These are phyloP conservation scores for Smittia sp. DNA, from an alignment of 2,888 invertebrate species.

Conservation along the genomic window DNA sequence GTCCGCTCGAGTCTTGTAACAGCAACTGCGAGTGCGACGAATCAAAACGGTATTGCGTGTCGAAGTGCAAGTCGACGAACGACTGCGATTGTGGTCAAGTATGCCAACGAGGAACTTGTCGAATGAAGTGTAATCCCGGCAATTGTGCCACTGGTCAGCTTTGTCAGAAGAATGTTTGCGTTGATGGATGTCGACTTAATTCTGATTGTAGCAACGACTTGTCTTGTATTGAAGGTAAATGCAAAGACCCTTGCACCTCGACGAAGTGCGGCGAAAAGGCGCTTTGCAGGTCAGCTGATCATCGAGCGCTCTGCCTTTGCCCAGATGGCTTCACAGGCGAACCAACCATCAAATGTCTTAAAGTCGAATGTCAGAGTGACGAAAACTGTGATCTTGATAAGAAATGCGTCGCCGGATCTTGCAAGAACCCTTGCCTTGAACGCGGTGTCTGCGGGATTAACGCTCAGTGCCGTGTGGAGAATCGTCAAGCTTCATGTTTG, in stretches of 20 bases:
- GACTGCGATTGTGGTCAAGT: slow-evolving; percentile 81
- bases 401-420: slow-evolving; percentile 69
- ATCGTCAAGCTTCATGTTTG: slow-evolving; percentile 71
- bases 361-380: slow-evolving; percentile 73
- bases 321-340: slow-evolving; percentile 83
- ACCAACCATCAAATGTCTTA: slow-evolving; percentile 69
- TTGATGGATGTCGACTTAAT: slow-evolving; percentile 76
- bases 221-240: slow-evolving; percentile 68
- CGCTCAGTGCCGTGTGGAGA: slow-evolving; percentile 78
- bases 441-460: slow-evolving; percentile 76
- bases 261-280: slow-evolving; percentile 75
- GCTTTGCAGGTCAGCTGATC: slow-evolving; percentile 73
- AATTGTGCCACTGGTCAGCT: slow-evolving; percentile 75
- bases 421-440: slow-evolving; percentile 79
- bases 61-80: slow-evolving; percentile 62
- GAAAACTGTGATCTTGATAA: slow-evolving; percentile 76
- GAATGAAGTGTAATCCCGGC: slow-evolving; percentile 66
- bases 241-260: slow-evolving; percentile 68
- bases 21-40: slow-evolving; percentile 77
- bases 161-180: slow-evolving; percentile 68
- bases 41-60: slow-evolving; percentile 70
- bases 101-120: slow-evolving; percentile 71
- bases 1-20: slow-evolving; percentile 70
- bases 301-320: slow-evolving; percentile 81
- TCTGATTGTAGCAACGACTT: slow-evolving; percentile 75